These are phyloP conservation scores for Leistus spinibarbis DNA, from an alignment of 2,888 invertebrate genomes.

Conservation along the genomic window DNA sequence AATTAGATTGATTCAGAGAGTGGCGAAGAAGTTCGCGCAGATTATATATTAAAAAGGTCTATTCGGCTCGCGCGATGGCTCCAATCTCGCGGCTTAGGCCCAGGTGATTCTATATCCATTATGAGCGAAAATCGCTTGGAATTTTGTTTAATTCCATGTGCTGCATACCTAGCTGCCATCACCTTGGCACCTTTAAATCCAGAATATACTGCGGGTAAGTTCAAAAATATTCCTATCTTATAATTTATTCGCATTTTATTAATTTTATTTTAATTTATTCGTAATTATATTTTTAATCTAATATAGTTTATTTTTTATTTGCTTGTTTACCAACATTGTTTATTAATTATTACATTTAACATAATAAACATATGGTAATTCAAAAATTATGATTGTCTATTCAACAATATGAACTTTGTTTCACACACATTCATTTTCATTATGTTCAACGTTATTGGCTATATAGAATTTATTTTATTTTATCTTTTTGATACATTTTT, in stretches of 20 bases:
- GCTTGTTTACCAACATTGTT: too few relatives aligned
- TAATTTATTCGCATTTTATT: background rate
- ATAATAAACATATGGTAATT: too few relatives aligned
- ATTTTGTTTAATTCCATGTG: conserved; percentile 63
- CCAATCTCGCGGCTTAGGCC: conserved; percentile 59
- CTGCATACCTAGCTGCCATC: conserved; percentile 64
- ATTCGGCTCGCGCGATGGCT: conserved; percentile 64
- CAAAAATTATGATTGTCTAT: too few relatives aligned
- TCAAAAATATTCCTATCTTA: background rate
- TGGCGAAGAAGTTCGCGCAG: conserved; percentile 62
- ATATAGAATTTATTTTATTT: too few relatives aligned
- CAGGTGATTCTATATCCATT: conserved; percentile 65
- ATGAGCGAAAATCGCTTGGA: conserved; percentile 70
- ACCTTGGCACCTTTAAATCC: conserved; percentile 68
- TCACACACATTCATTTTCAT: too few relatives aligned
- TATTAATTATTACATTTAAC: too few relatives aligned
- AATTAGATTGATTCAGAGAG: conserved; percentile 66
- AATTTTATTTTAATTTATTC: background rate
- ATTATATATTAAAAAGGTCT: conserved; percentile 63
- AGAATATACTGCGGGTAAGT: conserved; percentile 65
- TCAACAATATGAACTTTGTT: too few relatives aligned
- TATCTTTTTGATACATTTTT: background rate
- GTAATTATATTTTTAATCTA: too few relatives aligned
- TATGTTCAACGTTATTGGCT: too few relatives aligned
- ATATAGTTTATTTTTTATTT: too few relatives aligned